Evolutionary conservation across 2,797 vertebrate genomes (phyloP), one percentile per base, ranked within the genome.

Genomic region (Malacoraja senta): DNA sequence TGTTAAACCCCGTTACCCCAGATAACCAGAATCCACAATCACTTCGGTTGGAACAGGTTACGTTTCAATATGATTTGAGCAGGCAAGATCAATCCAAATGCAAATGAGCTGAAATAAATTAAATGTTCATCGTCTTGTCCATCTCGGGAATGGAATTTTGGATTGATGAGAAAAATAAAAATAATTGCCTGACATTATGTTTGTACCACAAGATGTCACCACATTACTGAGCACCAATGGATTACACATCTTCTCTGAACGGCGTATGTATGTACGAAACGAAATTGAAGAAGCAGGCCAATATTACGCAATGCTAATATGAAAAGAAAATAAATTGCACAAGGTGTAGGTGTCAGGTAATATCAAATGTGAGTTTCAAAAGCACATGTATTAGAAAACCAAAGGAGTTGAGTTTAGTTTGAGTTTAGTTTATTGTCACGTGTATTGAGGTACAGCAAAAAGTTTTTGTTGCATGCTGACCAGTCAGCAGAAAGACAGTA

Each of bases 171-270:
- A 68, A 68, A 88, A 88, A 68, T 35, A 17, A 68, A 88, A 88
- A 68, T 88, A 35, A 68, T 88, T 88, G 84, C 68, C 35, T n/a
- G 63, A 4, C 63, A 21, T 32, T 88, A 35, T 68, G 63, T 68
- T 68, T 88, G 84, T 68, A 68, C 84, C 84, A 88, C 63, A 88
- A 88, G 84, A 88, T 88, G 84, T 88, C 84, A 65, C 63, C 63
- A 88, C 35, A 88, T 68, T n/a, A 68, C 84, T 88, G n/a, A 35
- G 84, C n/a, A 32, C n/a, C 3, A 32, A 88, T 32, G 84, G n/a
- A 68, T 35, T 88, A 12, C n/a, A 86, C 8, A 32, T 65, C 29
- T 32, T 8, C 1, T 65, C 29, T 61, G 26, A 44, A 9, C 24
- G 26, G 38, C 38, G 12, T 53, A 13, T 84, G 1, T 65, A 68